Conservation (phyloP, 1,140 invertebrate species). For the Drosophila persimilis region DNA sequence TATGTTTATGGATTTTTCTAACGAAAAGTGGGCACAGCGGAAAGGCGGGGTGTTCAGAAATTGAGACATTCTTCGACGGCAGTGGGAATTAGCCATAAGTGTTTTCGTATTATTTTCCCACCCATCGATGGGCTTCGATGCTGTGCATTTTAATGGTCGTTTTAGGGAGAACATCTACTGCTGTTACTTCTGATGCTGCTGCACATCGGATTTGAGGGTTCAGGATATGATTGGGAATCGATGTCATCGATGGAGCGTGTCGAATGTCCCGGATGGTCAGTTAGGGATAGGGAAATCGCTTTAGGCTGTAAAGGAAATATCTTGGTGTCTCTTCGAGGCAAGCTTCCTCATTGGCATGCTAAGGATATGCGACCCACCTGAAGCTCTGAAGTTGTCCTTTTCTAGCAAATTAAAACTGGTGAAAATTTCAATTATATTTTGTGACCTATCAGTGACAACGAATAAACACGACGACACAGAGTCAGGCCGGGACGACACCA, state of each 20-base stretch:
- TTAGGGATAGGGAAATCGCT: background rate
- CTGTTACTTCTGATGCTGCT: slow-evolving; percentile 12
- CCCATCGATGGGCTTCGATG: slow-evolving; percentile 13
- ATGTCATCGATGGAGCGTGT: slow-evolving; percentile 28
- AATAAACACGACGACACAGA: slow-evolving; percentile 62
- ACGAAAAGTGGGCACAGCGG: slow-evolving; percentile 57
- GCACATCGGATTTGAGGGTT: slow-evolving; percentile 18
- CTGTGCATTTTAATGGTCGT: slow-evolving; percentile 72
- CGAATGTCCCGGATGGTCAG: background rate
- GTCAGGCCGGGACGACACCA: slow-evolving; percentile 12
- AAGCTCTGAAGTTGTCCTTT: background rate
- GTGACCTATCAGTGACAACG: slow-evolving; percentile 74
- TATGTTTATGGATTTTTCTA: slow-evolving; percentile 70
- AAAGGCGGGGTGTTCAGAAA: slow-evolving; percentile 24
- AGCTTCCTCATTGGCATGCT: too few species aligned
- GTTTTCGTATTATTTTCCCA: slow-evolving; percentile 40
- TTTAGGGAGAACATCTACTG: slow-evolving; percentile 47
- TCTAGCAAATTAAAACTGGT: slow-evolving; percentile 56
- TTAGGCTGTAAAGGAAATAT: background rate
- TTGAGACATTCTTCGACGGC: slow-evolving; percentile 64
- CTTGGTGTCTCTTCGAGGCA: too few species aligned
- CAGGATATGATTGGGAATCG: slow-evolving; percentile 41
- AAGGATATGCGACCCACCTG: too few species aligned
- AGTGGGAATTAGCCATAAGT: slow-evolving; percentile 70
- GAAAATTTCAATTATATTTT: slow-evolving; percentile 73